Conservation (phyloP, 2,797 vertebrate species). For the Aratinga solstitialis region DNA sequence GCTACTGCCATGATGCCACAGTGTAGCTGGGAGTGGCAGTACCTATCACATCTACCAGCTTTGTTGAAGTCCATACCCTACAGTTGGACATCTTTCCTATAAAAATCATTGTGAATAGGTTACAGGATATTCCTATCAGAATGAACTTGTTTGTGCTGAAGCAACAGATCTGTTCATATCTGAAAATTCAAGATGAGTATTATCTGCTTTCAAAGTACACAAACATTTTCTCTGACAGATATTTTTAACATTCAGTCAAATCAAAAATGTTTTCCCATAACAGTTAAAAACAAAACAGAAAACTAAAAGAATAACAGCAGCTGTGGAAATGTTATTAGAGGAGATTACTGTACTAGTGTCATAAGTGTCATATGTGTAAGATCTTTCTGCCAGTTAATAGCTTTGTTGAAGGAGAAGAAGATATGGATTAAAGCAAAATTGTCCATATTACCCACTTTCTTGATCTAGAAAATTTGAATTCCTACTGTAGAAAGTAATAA, state of each 20-base stretch:
- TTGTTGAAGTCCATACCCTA: not conserved
- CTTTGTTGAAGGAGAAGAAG: not conserved
- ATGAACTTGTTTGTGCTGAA: not conserved
- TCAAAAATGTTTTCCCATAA: not conserved
- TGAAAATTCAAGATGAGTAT: not conserved
- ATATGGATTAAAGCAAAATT: not conserved
- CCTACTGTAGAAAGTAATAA: not conserved
- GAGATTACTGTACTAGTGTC: not conserved
- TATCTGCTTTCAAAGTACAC: not conserved
- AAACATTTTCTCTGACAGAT: not conserved
- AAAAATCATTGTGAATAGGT: not conserved
- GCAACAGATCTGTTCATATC: not conserved
- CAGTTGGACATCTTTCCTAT: not conserved
- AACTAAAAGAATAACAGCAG: not conserved
- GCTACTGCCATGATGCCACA: not conserved
- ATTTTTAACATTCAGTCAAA: not conserved
- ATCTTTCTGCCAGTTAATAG: not conserved
- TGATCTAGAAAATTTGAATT: not conserved
- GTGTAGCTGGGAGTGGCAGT: not conserved
- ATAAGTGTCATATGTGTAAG: not conserved
- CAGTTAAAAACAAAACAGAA: not conserved
- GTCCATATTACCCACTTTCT: not conserved
- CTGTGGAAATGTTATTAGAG: not conserved
- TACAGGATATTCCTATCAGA: not conserved
- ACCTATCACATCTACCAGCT: not conserved